Base-by-base conservation (phyloP, 2,113 vertebrate genomes). In the Tylochromis polylepis region DNA sequence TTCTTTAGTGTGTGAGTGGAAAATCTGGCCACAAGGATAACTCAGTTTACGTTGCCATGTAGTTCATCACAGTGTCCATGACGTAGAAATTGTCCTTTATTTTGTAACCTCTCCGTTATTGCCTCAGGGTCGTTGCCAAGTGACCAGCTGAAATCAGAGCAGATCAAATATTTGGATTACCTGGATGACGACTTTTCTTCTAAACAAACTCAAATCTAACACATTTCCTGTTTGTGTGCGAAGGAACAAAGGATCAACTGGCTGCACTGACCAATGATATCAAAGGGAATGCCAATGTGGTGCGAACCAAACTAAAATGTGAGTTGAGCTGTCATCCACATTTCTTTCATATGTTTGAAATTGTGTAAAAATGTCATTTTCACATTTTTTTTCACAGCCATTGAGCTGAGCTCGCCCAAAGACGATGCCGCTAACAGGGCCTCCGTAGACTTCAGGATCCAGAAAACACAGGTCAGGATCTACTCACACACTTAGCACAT, bases 211-310 rank as follows among this genome's bases (percentile, higher is more conserved):
- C 41, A 56, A 58, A 49, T 24, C 18, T 88, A 62, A 81, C 24
- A 8, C 20, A 34, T 85, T 85, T 87, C 53, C 41, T 72, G 2
- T 88, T 65, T 86, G 5, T 87, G 46, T 86, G 10, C 2, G 3
- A 93, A 99, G 99, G 95, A 94, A 98, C 97, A 57, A 99, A 99
- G 93, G 97, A 97, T 82, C 97, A 98, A 62, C 97, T 99, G 20
- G 96, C 97, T 90, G 96, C 97, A 29, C 91, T 99, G 89, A 99
- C 97, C 87, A 96, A 95, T 62, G 96, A 98, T 86, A 99, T 99
- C 94, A 99, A 98, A 96, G 98, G 96, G 85, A 97, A 96, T 15
- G 98, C 97, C 87, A 98, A 98, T 79, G 96, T 96, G 85, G 94
- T 99, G 77, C 96, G 97, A 86, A 95, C 95, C 22, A 98, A 97